Evolutionary conservation across 2,113 vertebrate genomes (phyloP).

Genomic region (Phalacrocorax brasilianus): DNA sequence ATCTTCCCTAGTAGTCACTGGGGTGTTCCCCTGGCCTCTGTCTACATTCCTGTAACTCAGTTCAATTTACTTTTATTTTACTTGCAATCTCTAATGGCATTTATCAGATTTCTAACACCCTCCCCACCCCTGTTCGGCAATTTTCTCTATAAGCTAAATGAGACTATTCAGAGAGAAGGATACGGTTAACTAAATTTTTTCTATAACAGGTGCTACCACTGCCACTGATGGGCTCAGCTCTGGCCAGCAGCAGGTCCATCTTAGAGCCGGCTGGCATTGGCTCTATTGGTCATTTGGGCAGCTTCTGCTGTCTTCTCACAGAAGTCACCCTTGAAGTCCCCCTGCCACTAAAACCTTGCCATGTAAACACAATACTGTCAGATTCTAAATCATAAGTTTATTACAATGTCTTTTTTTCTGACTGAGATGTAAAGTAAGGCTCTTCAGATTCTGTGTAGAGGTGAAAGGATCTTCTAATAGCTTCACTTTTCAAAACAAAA

Average conservation of each 20-base stretch:
- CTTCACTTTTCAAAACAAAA: neutral
- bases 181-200: neutral
- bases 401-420: neutral
- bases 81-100: neutral
- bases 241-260: accelerated
- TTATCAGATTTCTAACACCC: neutral
- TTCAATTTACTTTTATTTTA: neutral
- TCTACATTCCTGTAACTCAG: neutral
- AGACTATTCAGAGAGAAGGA: neutral
- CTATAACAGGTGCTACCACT: accelerated
- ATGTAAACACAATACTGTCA: neutral
- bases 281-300: neutral
- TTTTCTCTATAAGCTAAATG: neutral
- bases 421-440: neutral
- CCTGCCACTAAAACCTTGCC: neutral
- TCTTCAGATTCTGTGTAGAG: neutral
- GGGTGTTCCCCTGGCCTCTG: too few species aligned
- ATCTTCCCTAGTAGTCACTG: too few species aligned
- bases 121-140: neutral
- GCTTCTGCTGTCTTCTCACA: neutral
- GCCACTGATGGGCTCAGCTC: neutral
- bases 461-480: neutral
- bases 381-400: neutral
- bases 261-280: neutral
- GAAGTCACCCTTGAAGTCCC: neutral